Base-by-base conservation (phyloP, 2,888 invertebrate species). In the Pocota personata region DNA sequence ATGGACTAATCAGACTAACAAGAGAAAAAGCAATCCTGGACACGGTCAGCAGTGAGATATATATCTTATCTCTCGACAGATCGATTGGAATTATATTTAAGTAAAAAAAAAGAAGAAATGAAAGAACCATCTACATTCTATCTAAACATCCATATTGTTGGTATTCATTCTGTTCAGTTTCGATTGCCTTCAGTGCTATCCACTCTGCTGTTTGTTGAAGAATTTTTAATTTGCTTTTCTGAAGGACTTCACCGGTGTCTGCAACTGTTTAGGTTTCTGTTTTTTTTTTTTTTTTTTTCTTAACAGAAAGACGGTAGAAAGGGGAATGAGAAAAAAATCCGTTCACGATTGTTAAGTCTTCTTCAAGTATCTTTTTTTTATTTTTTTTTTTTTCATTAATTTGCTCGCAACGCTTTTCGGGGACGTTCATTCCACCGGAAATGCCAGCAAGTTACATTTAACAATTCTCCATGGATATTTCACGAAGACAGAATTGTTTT, bases 381-480 rank as follows among this genome's bases (percentile, higher is more conserved):
- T 46, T 1, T 8, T 46, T 27, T 52, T 12, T 30, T 19, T n/a
- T 66, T 62, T 50, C 30, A 52, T 27, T 69, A 43, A 69, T 69
- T 46, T 78, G 24, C 30, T 69, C 52, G 55, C 21, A 27, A 48
- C 16, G 10, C 37, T 7, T 48, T 55, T 27, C 55, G 37, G 14
- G 24, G 48, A 32, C 48, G 30, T 40, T 48, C 43, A 82, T 52
- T 72, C 48, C 37, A 73, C 40, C 55, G 57, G 73, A 84, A 84
- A 84, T 79, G 62, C 75, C 73, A 37, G 50, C 50, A 19, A 73
- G 32, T 60, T 62, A 8, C 55, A 37, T 69, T 73, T 8, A 55
- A 30, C 50, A 69, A 69, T 19, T 52, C 58, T 55, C 37, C 50
- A 60, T 50, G 76, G 32, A 64, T 64, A 37, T 69, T 62, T 55